Conservation (phyloP, 2,113 vertebrate species). For the Xiphophorus maculatus region DNA sequence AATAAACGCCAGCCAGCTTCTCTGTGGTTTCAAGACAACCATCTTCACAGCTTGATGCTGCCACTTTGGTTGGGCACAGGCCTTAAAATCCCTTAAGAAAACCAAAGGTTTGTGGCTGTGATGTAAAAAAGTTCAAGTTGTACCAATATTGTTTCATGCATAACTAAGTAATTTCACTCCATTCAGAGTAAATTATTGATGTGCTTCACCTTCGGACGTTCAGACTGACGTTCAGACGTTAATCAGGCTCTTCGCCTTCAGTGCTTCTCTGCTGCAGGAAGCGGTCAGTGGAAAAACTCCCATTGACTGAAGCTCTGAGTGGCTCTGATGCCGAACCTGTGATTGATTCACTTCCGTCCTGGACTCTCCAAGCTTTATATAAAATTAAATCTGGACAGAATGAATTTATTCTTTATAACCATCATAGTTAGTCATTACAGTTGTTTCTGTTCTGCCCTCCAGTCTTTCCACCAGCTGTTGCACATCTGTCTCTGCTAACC, state of each 20-base stretch:
- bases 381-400: neutral
- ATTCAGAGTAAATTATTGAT: constrained; percentile 2
- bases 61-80: neutral
- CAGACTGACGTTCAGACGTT: constrained; percentile 11
- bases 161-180: constrained; percentile 36
- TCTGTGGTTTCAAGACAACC: neutral
- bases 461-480: neutral
- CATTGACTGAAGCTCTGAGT: constrained; percentile 44
- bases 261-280: constrained; percentile 24
- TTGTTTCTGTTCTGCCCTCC: neutral
- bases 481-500: neutral
- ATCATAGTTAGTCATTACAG: neutral
- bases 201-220: constrained; percentile 29
- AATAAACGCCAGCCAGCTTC: neutral
- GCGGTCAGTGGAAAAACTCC: constrained; percentile 7
- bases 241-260: constrained; percentile 13
- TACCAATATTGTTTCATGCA: too few species aligned
- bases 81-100: too few species aligned
- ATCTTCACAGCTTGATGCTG: neutral
- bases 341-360: constrained; percentile 23
- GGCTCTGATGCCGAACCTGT: constrained; percentile 11
- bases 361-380: too few species aligned
- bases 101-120: too few species aligned
- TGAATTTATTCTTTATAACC: neutral
- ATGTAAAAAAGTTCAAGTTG: too few species aligned